These are phyloP conservation scores for Pyrocephalus nanus DNA, from an alignment of 2,797 vertebrate species.

Conservation along the genomic window DNA sequence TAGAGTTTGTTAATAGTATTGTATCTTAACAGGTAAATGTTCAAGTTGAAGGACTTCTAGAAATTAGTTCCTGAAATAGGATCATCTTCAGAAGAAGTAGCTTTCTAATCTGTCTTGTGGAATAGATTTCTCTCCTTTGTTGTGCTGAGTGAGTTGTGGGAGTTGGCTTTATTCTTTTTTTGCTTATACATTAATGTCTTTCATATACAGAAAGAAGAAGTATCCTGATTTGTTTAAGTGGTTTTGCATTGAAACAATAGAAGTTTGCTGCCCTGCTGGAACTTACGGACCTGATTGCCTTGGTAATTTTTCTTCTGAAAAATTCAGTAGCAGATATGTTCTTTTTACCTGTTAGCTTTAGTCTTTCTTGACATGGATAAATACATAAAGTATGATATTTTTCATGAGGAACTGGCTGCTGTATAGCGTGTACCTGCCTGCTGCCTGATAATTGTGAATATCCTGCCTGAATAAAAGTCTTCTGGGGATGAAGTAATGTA, in stretches of 20 bases:
- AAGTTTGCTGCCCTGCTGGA: constrained; percentile 90
- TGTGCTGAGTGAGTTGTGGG: neutral
- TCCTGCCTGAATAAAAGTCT: neutral
- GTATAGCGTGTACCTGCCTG: neutral
- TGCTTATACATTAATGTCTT: neutral
- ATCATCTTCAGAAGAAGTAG: neutral
- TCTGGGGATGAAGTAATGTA: neutral
- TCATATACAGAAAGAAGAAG: constrained; percentile 84
- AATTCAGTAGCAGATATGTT: neutral
- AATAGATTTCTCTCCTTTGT: neutral
- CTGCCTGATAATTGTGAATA: neutral
- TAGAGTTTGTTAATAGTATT: neutral
- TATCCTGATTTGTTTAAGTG: constrained; percentile 91
- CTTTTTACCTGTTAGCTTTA: neutral
- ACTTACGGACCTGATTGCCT: constrained; percentile 90
- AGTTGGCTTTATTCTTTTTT: neutral
- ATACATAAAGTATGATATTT: neutral
- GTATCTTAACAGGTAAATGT: neutral
- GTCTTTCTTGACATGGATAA: neutral
- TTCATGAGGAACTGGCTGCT: neutral
- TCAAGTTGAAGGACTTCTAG: neutral
- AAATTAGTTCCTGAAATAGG: neutral
- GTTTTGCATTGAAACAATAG: constrained; percentile 90
- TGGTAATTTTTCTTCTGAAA: constrained; percentile 74
- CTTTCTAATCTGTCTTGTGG: neutral